Evolutionary conservation across 2,797 vertebrate genomes (phyloP), one percentile per base, ranked within the genome.

Genomic region (Tapera naevia): DNA sequence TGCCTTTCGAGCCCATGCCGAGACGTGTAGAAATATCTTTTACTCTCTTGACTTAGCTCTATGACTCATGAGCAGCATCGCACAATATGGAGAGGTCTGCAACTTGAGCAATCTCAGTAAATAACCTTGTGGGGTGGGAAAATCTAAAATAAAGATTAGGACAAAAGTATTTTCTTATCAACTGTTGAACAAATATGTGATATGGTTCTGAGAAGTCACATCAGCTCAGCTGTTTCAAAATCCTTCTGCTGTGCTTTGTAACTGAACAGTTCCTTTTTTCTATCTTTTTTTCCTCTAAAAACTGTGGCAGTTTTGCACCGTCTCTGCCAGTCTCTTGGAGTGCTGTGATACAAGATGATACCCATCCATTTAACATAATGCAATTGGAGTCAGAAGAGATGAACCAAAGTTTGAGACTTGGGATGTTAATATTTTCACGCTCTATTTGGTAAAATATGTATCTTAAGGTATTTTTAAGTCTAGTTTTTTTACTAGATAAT

Each of bases 301-400:
- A 0, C 23, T 13, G 9, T 1, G 1, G 4, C 6, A 23, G 30
- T 50, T 75, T 19, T 72, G n/a, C 16, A 23, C 21, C 1, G 0
- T 45, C 46, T 43, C 33, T 81, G 37, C 7, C 15, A 13, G 35
- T 16, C 14, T 78, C 13, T 48, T 8, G 2, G 21, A 54, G 28
- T 9, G 37, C 33, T 43, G 41, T 37, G n/a, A 3, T 50, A 23
- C 15, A 56, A 5, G 24, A 1, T 17, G 32, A 32, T 39, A 35
- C 17, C 23, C 41, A 32, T 81, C 51, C 35, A 16, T 62, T 61
- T 70, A 33, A 18, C 25, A 27, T 19, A n/a, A 58, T 86, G 7
- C 5, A 2, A 13, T 28, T 3, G 2, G 22, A 66, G 21, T 37
- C 56, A 30, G 60, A 74, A 54, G 45, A 75, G 56, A 41, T 14